A percentile compares a stretch with the other conserved stretches of the same genome.
Conservation (phyloP, 2,797 vertebrate genomes). For the Xyrichtys novacula region DNA sequence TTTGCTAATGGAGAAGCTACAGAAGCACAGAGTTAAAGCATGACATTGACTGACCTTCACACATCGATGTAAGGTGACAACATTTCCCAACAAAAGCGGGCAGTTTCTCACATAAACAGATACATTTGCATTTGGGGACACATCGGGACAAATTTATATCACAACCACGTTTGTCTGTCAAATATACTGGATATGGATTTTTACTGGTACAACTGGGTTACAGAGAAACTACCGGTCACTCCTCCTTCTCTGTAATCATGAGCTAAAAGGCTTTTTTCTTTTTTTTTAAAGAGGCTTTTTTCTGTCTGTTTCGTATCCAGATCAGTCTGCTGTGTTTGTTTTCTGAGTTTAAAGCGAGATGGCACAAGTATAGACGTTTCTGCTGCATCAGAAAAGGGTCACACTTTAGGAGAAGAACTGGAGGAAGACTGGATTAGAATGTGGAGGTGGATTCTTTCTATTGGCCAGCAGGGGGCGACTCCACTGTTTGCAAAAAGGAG, state of each 20-base stretch:
- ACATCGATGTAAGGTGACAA: conserved; percentile 58
- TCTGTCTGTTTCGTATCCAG: conserved; percentile 15
- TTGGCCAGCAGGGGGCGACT: not conserved
- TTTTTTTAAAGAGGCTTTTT: conserved; percentile 86
- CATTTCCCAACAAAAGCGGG: conserved; percentile 62
- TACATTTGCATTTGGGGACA: conserved; percentile 75
- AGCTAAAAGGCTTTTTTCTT: conserved; percentile 85
- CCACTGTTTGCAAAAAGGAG: not conserved
- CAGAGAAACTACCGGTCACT: conserved; percentile 81
- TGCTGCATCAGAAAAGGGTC: not conserved
- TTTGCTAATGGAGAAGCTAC: conserved; percentile 47
- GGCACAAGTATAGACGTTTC: not conserved
- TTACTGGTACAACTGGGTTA: conserved; percentile 79
- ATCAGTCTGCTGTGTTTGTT: conserved; percentile 9
- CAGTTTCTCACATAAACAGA: conserved; percentile 68
- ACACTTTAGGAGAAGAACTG: not conserved
- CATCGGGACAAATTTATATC: conserved; percentile 66
- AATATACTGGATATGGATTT: conserved; percentile 61
- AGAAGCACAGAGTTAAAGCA: conserved; percentile 58
- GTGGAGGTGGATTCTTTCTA: not conserved
- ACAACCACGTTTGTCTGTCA: conserved; percentile 76
- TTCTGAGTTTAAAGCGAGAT: conserved; percentile 36
- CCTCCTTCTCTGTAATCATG: conserved; percentile 85
- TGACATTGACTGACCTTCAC: conserved; percentile 63
- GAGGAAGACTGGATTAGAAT: not conserved